These are phyloP conservation scores for Stomatorhinus ivindoensis DNA, from an alignment of 2,113 vertebrate genomes.

Conservation along the genomic window DNA sequence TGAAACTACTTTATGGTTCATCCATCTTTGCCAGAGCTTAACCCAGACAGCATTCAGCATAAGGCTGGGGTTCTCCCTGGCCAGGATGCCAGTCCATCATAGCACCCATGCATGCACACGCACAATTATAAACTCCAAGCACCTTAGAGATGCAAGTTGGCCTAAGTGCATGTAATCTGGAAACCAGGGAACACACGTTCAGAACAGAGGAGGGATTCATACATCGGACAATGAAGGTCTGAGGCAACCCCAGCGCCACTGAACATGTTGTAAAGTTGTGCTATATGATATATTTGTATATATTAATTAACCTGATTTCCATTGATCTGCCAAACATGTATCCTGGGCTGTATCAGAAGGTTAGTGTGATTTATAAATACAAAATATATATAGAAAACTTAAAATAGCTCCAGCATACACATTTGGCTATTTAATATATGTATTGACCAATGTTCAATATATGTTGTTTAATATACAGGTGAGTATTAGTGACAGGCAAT, in stretches of 20 bases:
- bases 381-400: background rate
- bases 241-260: background rate
- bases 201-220: background rate
- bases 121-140: background rate
- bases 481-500: background rate
- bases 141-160: background rate
- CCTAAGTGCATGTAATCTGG: background rate
- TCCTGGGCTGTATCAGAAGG: background rate
- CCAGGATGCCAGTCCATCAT: background rate
- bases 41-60: background rate
- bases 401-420: background rate
- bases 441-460: background rate
- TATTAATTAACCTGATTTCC: background rate
- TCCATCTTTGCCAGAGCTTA: background rate
- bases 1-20: background rate
- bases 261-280: background rate
- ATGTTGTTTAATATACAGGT: background rate
- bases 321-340: background rate
- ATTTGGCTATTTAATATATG: background rate
- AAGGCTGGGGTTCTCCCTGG: background rate
- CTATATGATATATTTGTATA: background rate
- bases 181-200: background rate
- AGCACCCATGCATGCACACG: background rate
- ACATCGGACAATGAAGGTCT: background rate
- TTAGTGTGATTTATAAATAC: background rate